These are phyloP conservation scores for Hemicentrotus pulcherrimus DNA, from an alignment of 35 echinoderm and acorn worm species.

Conservation along the genomic window DNA sequence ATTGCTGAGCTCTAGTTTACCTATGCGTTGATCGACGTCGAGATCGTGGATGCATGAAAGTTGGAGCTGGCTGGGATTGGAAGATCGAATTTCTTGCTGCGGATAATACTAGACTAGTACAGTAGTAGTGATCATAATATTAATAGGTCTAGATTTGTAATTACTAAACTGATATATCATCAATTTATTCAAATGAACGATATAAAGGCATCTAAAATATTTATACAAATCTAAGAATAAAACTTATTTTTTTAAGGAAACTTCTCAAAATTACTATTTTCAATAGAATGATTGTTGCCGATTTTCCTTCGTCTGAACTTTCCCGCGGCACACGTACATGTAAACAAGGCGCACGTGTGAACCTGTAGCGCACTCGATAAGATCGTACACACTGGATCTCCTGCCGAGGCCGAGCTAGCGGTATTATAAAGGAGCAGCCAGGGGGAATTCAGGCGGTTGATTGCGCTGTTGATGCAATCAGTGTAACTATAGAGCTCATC, in stretches of 20 bases:
- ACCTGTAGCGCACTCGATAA: too few relatives aligned
- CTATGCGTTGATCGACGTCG: neutral
- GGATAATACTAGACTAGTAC: neutral
- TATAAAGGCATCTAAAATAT: neutral
- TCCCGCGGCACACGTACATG: neutral
- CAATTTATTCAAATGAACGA: neutral
- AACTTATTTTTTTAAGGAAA: neutral
- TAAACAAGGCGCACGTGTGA: neutral
- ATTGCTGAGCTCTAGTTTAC: neutral
- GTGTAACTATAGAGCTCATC: too few relatives aligned
- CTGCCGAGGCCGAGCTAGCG: too few relatives aligned
- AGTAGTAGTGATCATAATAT: too few relatives aligned
- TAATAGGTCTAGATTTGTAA: too few relatives aligned
- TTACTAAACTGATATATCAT: too few relatives aligned
- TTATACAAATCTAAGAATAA: neutral
- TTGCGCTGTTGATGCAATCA: too few relatives aligned
- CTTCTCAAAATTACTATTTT: neutral
- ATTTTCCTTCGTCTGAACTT: constrained; percentile 29
- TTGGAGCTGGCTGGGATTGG: too few relatives aligned
- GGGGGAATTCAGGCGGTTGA: too few relatives aligned
- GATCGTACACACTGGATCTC: too few relatives aligned
- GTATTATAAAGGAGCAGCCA: neutral
- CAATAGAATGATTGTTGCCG: neutral
- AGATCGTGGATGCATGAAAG: neutral
- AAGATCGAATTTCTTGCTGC: neutral